These are phyloP conservation scores for Helobdella robusta DNA, from an alignment of 2,888 invertebrate genomes.

Conservation along the genomic window DNA sequence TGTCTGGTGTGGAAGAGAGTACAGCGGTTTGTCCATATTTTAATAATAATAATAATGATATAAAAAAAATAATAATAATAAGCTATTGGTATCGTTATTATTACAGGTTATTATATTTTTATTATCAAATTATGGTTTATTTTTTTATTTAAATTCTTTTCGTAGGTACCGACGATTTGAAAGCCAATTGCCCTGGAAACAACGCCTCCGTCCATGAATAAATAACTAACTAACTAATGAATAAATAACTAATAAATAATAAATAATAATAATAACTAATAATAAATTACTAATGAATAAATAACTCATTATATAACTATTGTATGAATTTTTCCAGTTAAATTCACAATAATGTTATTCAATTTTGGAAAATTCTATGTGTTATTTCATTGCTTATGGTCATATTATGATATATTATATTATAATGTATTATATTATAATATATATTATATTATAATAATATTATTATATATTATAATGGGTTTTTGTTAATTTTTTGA, in stretches of 20 bases:
- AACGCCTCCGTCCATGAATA: conserved; percentile 37
- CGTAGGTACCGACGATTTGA: conserved; percentile 41
- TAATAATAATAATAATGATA: no score
- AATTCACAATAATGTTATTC: neutral
- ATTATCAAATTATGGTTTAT: neutral
- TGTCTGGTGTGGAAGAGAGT: conserved; percentile 68
- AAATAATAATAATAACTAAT: neutral
- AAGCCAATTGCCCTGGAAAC: conserved; percentile 43
- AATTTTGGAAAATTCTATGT: neutral
- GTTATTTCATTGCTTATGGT: neutral
- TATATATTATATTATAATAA: neutral
- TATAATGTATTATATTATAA: no score
- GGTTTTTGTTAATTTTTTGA: neutral
- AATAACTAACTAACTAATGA: conserved; percentile 30
- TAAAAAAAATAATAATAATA: neutral
- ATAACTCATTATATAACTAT: neutral
- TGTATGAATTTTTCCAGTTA: neutral
- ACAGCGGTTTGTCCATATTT: conserved; percentile 52
- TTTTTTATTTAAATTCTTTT: conserved; percentile 27
- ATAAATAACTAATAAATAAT: neutral
- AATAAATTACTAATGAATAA: neutral
- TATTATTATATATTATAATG: neutral
- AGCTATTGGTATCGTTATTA: neutral
- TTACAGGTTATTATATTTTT: neutral
- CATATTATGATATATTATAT: neutral